A percentile compares a stretch with the other conserved stretches of the same genome.
Evolutionary conservation across 2,113 vertebrate species (phyloP).

Genomic region (Heterochromis multidens): DNA sequence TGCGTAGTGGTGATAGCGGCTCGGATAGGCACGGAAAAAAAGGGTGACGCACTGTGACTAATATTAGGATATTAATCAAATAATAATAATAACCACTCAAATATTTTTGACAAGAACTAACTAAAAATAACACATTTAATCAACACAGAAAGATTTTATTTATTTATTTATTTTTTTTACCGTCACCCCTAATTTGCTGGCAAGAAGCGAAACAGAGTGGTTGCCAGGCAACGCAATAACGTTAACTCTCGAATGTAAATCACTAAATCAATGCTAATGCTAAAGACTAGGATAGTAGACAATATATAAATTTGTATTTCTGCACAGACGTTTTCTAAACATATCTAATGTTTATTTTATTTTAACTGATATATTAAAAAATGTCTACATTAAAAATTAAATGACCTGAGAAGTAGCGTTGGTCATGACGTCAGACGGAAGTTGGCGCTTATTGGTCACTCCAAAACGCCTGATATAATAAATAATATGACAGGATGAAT

Average conservation of each 20-base stretch:
- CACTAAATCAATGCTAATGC: not conserved
- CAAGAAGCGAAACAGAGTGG: not conserved
- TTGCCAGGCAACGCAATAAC: constrained; percentile 7
- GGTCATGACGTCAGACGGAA: constrained; percentile 2
- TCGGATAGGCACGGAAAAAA: not conserved
- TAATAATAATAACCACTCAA: rapidly evolving
- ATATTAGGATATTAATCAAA: not conserved
- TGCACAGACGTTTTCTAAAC: not conserved
- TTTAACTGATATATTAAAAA: not conserved
- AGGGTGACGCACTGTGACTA: not conserved
- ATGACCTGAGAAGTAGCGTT: not conserved
- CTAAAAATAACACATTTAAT: rapidly evolving
- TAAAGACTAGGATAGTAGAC: not conserved
- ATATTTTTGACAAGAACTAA: not conserved
- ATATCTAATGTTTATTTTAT: not conserved
- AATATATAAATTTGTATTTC: not conserved
- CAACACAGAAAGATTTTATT: rapidly evolving
- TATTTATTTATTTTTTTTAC: rapidly evolving
- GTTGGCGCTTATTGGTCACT: constrained; percentile 51
- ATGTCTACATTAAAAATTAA: not conserved
- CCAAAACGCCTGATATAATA: constrained; percentile 21
- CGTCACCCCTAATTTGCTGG: too few species aligned
- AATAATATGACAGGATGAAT: not conserved
- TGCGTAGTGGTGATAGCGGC: not conserved
- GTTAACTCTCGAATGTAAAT: not conserved